These are phyloP conservation scores for Strigamia maritima DNA, from an alignment of 2,888 invertebrate genomes.

Conservation along the genomic window DNA sequence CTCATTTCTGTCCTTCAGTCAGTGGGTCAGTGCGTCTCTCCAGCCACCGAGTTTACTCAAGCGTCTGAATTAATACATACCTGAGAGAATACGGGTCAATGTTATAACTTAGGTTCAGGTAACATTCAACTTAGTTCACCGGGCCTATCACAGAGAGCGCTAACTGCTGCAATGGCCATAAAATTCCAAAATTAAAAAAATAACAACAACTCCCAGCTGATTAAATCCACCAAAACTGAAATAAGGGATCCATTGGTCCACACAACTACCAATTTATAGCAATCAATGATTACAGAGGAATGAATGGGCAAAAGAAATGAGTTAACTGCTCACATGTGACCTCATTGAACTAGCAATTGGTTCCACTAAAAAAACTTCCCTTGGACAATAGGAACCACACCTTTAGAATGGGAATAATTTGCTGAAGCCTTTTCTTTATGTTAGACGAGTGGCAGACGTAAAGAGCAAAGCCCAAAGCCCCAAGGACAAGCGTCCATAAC, in stretches of 20 bases:
- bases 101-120: slow-evolving; percentile 17
- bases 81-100: slow-evolving; percentile 28
- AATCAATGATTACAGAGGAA: slow-evolving; percentile 13
- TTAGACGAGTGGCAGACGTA: slow-evolving; percentile 26
- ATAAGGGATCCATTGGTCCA: slow-evolving; percentile 3
- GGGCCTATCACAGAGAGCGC: slow-evolving; percentile 22
- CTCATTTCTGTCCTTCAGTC: slow-evolving; percentile 34
- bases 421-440: slow-evolving; percentile 12
- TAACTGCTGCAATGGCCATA: background rate
- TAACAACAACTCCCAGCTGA: background rate
- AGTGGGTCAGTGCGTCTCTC: slow-evolving; percentile 32
- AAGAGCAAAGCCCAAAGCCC: slow-evolving; percentile 5
- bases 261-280: slow-evolving; percentile 21
- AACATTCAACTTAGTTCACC: slow-evolving; percentile 12
- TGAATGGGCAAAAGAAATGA: slow-evolving; percentile 16
- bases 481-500: slow-evolving; percentile 7
- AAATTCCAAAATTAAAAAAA: background rate
- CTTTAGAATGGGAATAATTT: slow-evolving; percentile 12
- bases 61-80: slow-evolving; percentile 18
- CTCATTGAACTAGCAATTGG: slow-evolving; percentile 25
- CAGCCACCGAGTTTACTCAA: slow-evolving; percentile 28
- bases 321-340: background rate
- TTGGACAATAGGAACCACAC: slow-evolving; percentile 18
- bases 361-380: background rate
- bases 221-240: background rate